These are phyloP conservation scores for Furcula furcula DNA, from an alignment of 2,888 invertebrate genomes.

Conservation along the genomic window DNA sequence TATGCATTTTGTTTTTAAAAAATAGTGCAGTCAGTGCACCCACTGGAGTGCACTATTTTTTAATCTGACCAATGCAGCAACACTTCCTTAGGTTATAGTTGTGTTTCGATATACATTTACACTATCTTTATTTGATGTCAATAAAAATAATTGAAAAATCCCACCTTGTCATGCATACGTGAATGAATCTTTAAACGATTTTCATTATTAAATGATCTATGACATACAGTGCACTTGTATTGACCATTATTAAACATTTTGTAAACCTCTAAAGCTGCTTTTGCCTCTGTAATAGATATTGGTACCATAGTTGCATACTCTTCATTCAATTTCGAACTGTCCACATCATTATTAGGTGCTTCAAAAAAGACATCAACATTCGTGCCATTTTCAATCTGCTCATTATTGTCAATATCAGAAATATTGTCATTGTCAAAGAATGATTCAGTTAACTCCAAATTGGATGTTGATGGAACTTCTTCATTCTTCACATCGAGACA, in stretches of 20 bases:
- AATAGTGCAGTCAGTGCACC: no score
- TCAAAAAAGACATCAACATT: no score
- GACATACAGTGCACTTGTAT: constrained; percentile 50
- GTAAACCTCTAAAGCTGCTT: constrained; percentile 58
- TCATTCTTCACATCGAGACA: constrained; percentile 1
- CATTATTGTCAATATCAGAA: constrained; percentile 18
- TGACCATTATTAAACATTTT: constrained; percentile 53
- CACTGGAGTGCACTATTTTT: no score
- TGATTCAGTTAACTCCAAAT: constrained; percentile 12
- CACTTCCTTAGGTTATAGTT: no score
- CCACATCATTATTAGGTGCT: constrained; percentile 18
- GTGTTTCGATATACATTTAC: no score
- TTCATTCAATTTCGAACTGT: constrained; percentile 54
- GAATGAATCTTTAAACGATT: constrained; percentile 48
- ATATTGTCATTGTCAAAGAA: constrained; percentile 28
- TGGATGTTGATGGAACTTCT: constrained; percentile 4
- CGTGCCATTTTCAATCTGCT: constrained; percentile 20
- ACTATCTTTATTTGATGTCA: not conserved
- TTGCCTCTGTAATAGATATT: constrained; percentile 58
- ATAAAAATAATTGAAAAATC: constrained; percentile 3
- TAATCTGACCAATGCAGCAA: no score
- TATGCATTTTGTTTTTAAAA: no score
- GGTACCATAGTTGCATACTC: constrained; percentile 65
- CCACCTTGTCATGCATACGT: constrained; percentile 69
- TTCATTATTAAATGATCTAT: constrained; percentile 49